Base-by-base conservation (phyloP, 2,113 vertebrate species). In the Pionites leucogaster region DNA sequence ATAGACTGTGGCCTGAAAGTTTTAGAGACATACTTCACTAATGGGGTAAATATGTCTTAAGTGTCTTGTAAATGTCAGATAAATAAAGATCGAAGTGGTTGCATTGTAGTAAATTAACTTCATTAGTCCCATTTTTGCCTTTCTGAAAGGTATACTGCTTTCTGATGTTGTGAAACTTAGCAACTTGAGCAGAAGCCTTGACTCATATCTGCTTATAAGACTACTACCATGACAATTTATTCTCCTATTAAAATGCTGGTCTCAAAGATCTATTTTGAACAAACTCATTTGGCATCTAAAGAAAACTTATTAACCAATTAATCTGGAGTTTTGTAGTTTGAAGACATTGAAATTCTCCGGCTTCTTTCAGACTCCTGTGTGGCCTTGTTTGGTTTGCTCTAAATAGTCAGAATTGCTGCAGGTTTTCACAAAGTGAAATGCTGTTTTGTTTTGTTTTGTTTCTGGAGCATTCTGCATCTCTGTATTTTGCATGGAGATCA, bases 11-110 rank as follows among this genome's bases (percentile, higher is more conserved):
- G 98, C 92, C 93, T 98, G 95, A 98, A 97, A 78, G 92, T 99
- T 97, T 94, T 99, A 92, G 97, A 98, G 94, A 98, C 95, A 0
- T 99, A 98, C 98, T 99, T 99, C 95, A 97, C 97, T 82, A 98
- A 98, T 17, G 98, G 98, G 99, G 99, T 99, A 96, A 98, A 97
- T 95, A 95, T 62, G 25, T 72, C 41, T 77, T 44, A 41, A 47
- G 9, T 13, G 3, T 49, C 82, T 72, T 92, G 5, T 52, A 72
- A 47, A 31, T 71, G 55, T 63, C 53, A 79, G 37, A 14, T 47
- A 89, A 71, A 60, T 49, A 46, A 19, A 67, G 18, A 42, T 47
- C 14, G 35, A 14, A 69, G 18, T 80, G 14, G 12, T 57, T 57
- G 47, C 37, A 12, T 6, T 69, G 17, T 53, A 46, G 25, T 77